Conservation (phyloP, 2,113 vertebrate genomes). For the Ptyas mucosa region DNA sequence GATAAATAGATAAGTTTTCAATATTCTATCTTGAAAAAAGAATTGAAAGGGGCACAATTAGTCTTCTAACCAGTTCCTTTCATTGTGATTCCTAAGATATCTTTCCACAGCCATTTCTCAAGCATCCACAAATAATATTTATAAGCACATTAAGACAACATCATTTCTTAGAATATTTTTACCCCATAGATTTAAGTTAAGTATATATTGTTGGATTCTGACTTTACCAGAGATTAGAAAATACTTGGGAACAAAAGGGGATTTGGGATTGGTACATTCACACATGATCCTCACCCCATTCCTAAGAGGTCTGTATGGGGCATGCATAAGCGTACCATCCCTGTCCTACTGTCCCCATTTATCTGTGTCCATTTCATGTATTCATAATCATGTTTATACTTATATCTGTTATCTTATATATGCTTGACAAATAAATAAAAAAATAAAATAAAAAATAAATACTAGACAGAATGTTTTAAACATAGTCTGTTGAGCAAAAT, state of each 20-base stretch:
- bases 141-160: not conserved
- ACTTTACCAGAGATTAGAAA: not conserved
- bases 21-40: not conserved
- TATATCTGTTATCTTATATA: too few relatives aligned
- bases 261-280: not conserved
- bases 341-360: too few relatives aligned
- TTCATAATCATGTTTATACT: too few relatives aligned
- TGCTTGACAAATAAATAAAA: too few relatives aligned
- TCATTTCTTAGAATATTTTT: not conserved
- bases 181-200: not conserved
- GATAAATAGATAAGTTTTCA: not conserved
- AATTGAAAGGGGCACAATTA: not conserved
- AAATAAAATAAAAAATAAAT: too few relatives aligned
- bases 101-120: not conserved
- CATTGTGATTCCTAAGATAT: not conserved
- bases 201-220: not conserved
- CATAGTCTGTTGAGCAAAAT: not conserved
- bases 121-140: not conserved
- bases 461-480: not conserved
- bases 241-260: not conserved
- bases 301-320: too few relatives aligned
- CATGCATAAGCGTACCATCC: too few relatives aligned
- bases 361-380: too few relatives aligned
- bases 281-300: not conserved
- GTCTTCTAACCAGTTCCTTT: not conserved